Percentiles rank a stretch among this genome's conserved stretches.
Evolutionary conservation across 2,113 vertebrate species (phyloP).

Genomic region (Bubo bubo): DNA sequence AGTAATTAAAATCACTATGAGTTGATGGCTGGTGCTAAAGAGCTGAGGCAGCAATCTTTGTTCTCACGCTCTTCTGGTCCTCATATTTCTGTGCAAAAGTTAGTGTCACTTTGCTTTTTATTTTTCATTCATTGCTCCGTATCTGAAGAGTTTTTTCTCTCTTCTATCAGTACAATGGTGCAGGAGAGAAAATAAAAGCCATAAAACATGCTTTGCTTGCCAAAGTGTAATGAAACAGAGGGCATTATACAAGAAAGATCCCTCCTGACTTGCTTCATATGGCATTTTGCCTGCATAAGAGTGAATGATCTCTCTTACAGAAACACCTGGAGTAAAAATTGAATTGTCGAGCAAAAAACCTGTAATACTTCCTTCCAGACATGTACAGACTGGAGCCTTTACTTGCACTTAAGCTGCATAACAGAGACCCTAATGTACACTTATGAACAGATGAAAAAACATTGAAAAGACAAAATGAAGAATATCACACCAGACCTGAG

Average conservation of each 20-base stretch:
- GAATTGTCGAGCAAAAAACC: neutral
- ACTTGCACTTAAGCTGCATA: neutral
- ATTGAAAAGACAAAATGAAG: neutral
- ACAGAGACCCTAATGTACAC: neutral
- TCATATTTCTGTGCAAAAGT: neutral
- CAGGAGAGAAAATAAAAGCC: conserved; percentile 18
- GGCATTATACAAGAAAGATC: neutral
- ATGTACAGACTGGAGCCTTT: neutral
- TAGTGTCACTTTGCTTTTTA: neutral
- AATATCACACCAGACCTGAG: neutral
- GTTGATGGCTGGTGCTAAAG: neutral
- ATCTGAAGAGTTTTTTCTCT: neutral
- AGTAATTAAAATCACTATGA: neutral
- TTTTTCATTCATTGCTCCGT: neutral
- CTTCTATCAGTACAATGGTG: neutral
- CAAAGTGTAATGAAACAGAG: conserved; percentile 10
- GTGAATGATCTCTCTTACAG: neutral
- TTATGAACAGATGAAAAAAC: neutral
- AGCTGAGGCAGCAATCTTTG: neutral
- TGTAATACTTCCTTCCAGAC: neutral
- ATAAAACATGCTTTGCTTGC: conserved; percentile 7
- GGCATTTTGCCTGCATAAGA: neutral
- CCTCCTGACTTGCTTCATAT: neutral
- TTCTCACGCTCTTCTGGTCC: neutral
- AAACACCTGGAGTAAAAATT: conserved; percentile 7